Evolutionary conservation across 2,888 invertebrate species (phyloP), one percentile per base, ranked within the genome.

Genomic region (Scaptomyza polygonia): DNA sequence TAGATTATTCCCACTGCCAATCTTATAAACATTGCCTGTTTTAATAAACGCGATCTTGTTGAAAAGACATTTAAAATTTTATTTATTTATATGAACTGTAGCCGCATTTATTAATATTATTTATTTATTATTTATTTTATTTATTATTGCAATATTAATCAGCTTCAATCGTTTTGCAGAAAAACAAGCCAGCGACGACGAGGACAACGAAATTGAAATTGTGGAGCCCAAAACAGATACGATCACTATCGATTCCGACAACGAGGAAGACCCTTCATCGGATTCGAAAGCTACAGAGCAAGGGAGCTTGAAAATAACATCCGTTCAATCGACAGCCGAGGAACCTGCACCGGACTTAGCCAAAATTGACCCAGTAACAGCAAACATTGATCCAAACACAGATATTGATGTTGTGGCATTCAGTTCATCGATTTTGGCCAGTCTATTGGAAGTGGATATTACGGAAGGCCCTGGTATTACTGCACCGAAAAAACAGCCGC

Each of bases 131-230:
- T 8, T 18, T 16, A 5, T 5, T 25, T 25, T 5, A 32, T 14
- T 48, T 9, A 8, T 32, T 21, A 12, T 8, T 18, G 12, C 7
- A 14, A 36, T 36, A 14, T 14, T 7, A 21, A 42, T 57, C 4
- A 16, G 30, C 5, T 16, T 6, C 5, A 1, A 48, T 12, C 39
- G 9, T 39, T 27, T 88, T 86, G 0, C 67, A 91, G 90, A 91
- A 18, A 91, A 92, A 81, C 90, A 91, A 84, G 91, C 90, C 30
- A 91, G 89, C 63, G 91, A 91, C 51, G 90, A 88, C 54, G 92
- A 91, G 55, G 92, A 91, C 54, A 92, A 92, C 54, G 92, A 92
- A 72, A 89, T 92, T 11, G 89, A 91, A 70, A 92, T 92, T 72
- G 91, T 92, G 29, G 92, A 92, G 64, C 91, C 91, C 2, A 89